phyloP scores from a whole-genome alignment of 2,797 vertebrate species.

The Diplodus sargus region DNA sequence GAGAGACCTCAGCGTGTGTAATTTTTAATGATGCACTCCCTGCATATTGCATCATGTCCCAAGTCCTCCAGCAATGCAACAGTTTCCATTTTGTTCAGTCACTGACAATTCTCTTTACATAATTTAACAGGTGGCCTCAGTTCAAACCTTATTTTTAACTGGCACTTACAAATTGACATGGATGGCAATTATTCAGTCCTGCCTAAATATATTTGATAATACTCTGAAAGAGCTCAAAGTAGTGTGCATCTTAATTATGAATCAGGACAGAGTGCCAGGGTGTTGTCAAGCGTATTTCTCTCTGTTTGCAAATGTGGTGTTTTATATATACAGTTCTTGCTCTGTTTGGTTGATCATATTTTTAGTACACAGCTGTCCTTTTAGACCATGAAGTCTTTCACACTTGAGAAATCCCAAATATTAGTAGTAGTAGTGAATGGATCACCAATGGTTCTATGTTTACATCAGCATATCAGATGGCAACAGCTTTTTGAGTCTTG shows the following conservation, averaged over 20 bases:
- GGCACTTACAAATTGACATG: neutral
- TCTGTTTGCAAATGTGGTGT: neutral
- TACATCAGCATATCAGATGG: neutral
- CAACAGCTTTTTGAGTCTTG: neutral
- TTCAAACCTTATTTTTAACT: slow-evolving; percentile 11
- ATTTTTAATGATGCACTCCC: slow-evolving; percentile 19
- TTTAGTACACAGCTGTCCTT: neutral
- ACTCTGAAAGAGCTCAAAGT: neutral
- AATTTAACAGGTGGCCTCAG: neutral
- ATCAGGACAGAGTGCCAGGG: neutral
- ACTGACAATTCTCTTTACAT: neutral
- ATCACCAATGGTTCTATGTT: too few relatives aligned
- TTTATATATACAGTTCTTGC: neutral
- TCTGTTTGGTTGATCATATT: neutral
- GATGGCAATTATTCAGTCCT: neutral
- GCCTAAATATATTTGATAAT: neutral
- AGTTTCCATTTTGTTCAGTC: slow-evolving; percentile 25
- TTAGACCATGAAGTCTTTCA: neutral
- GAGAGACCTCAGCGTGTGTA: slow-evolving; percentile 14
- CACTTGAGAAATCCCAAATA: neutral
- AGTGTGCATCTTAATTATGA: neutral
- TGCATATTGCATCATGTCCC: neutral
- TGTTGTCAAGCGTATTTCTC: neutral
- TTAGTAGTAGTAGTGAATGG: too few relatives aligned
- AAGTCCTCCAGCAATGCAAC: neutral